Base-by-base conservation (phyloP, 23 tunicate species). In the Botrylloides violaceus region DNA sequence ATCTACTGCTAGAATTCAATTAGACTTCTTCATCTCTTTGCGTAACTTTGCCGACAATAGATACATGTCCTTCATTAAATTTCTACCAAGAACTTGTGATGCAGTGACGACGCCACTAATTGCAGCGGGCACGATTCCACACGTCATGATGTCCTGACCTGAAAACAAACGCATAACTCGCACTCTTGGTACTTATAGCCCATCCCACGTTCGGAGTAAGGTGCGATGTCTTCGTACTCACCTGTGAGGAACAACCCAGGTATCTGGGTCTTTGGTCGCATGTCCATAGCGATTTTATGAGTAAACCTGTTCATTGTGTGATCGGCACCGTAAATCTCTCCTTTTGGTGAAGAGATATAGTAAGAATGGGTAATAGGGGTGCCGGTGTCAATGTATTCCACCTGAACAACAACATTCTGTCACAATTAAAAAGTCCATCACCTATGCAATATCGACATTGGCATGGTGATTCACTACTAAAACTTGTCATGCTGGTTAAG, bases 271-370 rank as follows among this genome's bases (percentile, higher is more conserved):
- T 75, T 55, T 4, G 71, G 71, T 34, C 80, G 36, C 56, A 75
- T 22, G 53, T 75, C 71, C 0, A 62, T 61, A 4, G 71, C 55
- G 25, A 48, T 25, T 21, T 62, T 36, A 19, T 53, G 27, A 6
- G 55, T 15, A 64, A 75, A 75, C 36, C 71, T 61, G 23, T 75
- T 53, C 35, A 35, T 61, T 4, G 71, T 21, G 35, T 75, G 80
- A 61, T 62, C 64, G 1, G 35, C 57, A 24, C 80, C 80, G 3
- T 75, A 75, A 28, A 75, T 75, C 49, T 75, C 80, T 0, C 80
- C 80, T 20, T 63, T 53, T 19, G 62, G 61, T 53, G 64, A 48
- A 30, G 43, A 12, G 2, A 75, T 61, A 34, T 75, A 75, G 36
- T 61, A 32, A 12, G 27, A 12, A 29, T 75, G 80, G 55, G 56